Evolutionary conservation across 2,888 invertebrate species (phyloP).

Genomic region (Boloria selene): DNA sequence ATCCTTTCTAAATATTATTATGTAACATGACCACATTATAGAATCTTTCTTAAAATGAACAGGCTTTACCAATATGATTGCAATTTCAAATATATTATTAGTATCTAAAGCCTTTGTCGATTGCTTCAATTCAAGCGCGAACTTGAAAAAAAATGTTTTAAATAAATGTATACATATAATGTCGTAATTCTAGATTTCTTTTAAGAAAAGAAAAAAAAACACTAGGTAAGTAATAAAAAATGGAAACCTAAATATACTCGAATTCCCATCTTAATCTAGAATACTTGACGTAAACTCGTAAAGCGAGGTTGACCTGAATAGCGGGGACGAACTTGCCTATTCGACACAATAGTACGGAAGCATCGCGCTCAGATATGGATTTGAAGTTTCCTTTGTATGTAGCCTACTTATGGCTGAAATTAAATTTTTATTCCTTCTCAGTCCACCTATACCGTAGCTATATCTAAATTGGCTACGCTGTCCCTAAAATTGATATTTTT

Average conservation of each 20-base stretch:
- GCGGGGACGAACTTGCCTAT: constrained; percentile 33
- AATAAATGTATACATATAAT: no score
- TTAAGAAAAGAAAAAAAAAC: no score
- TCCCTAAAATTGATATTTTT: background rate
- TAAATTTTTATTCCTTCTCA: constrained; percentile 25
- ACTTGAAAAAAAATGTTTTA: no score
- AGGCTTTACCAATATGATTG: no score
- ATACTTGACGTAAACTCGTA: constrained; percentile 34
- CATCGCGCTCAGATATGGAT: constrained; percentile 35
- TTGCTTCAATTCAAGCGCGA: no score
- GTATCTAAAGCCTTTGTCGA: no score
- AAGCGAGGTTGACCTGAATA: constrained; percentile 38
- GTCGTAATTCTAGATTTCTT: no score
- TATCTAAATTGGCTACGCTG: background rate
- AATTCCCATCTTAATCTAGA: constrained; percentile 31
- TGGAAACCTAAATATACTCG: constrained; percentile 20
- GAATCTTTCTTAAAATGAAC: no score
- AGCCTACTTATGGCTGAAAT: constrained; percentile 35
- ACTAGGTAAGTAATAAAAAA: constrained; percentile 26
- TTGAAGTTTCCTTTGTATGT: constrained; percentile 36
- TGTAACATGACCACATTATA: no score
- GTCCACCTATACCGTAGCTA: background rate
- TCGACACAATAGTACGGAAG: constrained; percentile 35
- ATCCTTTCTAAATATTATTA: no score
- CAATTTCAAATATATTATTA: no score